These are phyloP conservation scores for Terrapene triunguis DNA, from an alignment of 2,113 vertebrate genomes.

Conservation along the genomic window DNA sequence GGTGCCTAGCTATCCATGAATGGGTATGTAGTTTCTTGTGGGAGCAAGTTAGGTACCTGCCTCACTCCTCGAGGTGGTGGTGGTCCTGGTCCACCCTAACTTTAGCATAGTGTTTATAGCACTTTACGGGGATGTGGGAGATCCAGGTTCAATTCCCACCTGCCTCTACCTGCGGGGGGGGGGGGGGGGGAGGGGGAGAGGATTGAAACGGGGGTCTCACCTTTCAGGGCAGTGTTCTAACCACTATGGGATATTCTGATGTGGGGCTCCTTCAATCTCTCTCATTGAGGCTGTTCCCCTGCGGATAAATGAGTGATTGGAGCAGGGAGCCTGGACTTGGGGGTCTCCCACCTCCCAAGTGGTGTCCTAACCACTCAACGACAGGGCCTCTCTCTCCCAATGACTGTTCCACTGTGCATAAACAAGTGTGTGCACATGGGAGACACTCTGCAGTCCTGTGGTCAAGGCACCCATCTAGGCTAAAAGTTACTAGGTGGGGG, in stretches of 20 bases:
- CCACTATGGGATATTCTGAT: background rate
- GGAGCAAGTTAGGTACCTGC: background rate
- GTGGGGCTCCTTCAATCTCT: background rate
- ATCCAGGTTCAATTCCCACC: background rate
- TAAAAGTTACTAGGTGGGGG: too few species aligned
- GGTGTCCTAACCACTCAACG: background rate
- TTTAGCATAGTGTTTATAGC: background rate
- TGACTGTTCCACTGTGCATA: background rate
- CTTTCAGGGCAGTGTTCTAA: too few species aligned
- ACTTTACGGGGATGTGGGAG: background rate
- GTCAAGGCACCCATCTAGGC: background rate
- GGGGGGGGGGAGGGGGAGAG: fast-evolving
- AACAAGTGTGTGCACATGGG: background rate
- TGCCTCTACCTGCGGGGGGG: too few species aligned
- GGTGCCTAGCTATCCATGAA: background rate
- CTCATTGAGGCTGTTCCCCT: background rate
- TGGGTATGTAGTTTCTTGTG: background rate
- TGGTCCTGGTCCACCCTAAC: background rate
- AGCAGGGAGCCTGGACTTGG: background rate
- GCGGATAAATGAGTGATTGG: background rate
- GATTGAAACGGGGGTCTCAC: background rate
- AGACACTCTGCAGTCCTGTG: background rate
- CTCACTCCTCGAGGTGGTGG: background rate
- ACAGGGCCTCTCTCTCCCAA: background rate
- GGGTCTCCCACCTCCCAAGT: background rate